phyloP scores from a whole-genome alignment of 1,140 invertebrate species.

The Pseudomyrmex cubaensis region DNA sequence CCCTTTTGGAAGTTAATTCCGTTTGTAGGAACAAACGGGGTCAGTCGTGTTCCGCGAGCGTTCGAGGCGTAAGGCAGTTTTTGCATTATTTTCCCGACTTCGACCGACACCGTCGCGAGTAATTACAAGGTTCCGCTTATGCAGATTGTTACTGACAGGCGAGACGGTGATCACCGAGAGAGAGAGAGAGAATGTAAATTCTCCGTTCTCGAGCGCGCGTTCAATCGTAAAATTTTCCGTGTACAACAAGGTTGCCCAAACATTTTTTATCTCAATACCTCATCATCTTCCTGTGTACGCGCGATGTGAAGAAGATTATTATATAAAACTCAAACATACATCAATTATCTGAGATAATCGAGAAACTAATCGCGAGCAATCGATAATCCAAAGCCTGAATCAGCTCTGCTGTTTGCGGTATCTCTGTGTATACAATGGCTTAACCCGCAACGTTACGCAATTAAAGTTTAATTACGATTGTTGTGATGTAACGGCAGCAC shows the following conservation, averaged over 20 bases:
- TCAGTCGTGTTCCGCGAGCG: constrained; percentile 24
- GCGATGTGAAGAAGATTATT: neutral
- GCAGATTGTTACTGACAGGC: constrained; percentile 48
- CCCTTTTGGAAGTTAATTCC: constrained; percentile 47
- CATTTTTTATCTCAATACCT: neutral
- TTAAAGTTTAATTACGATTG: constrained; percentile 51
- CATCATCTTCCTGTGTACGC: no score
- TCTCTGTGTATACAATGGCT: constrained; percentile 29
- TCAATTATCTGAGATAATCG: neutral
- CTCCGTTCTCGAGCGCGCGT: neutral
- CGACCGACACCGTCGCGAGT: constrained; percentile 11
- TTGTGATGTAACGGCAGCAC: constrained; percentile 23
- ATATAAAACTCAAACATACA: neutral
- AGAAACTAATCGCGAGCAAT: constrained; percentile 30
- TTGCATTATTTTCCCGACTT: constrained; percentile 41
- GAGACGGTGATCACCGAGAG: neutral
- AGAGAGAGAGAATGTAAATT: constrained; percentile 15
- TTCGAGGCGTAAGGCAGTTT: constrained; percentile 29
- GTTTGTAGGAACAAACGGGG: constrained; percentile 49
- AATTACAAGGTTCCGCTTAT: constrained; percentile 47
- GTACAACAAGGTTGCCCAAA: neutral
- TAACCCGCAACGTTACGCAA: constrained; percentile 27
- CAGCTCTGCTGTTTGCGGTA: constrained; percentile 1
- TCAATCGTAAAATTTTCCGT: neutral
- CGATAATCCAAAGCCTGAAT: constrained; percentile 18